Base-by-base conservation (phyloP, 1,140 invertebrate species). In the Conopomorpha cramerella region DNA sequence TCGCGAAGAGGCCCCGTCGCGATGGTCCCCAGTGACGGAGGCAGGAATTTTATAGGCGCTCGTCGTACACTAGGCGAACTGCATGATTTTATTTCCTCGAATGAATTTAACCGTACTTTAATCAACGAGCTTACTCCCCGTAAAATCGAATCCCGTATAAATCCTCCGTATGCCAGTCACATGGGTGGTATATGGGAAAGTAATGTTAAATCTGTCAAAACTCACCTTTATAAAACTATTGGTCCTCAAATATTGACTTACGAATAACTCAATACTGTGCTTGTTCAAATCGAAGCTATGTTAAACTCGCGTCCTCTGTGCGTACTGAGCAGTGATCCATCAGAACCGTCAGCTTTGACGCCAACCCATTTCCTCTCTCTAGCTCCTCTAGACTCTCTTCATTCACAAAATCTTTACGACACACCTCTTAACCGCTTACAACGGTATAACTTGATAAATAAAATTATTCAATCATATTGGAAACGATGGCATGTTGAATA, bases 1-100 rank as follows among this genome's bases (percentile, higher is more conserved):
- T n/a, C n/a, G n/a, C n/a, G n/a, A n/a, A n/a, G n/a, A 38, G 57
- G 57, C 13, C 39, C 33, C 12, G 39, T 45, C 1, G 16, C 12
- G 0, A 33, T 31, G 8, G 36, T 61, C 0, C 43, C 38, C 32
- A 43, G 26, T 16, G 52, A 51, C 25, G 38, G 41, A 28, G 49
- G 46, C 0, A n/a, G n/a, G n/a, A n/a, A n/a, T n/a, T n/a, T n/a
- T n/a, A n/a, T n/a, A n/a, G n/a, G n/a, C n/a, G n/a, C n/a, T n/a
- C n/a, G n/a, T n/a, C n/a, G n/a, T n/a, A n/a, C n/a, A n/a, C n/a
- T n/a, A n/a, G n/a, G n/a, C n/a, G n/a, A n/a, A n/a, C n/a, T n/a
- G n/a, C n/a, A n/a, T n/a, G n/a, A n/a, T n/a, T n/a, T n/a, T n/a
- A n/a, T n/a, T n/a, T n/a, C n/a, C n/a, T n/a, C n/a, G n/a, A n/a